Conservation (phyloP, 2,797 vertebrate genomes). For the Bovichtus diacanthus region DNA sequence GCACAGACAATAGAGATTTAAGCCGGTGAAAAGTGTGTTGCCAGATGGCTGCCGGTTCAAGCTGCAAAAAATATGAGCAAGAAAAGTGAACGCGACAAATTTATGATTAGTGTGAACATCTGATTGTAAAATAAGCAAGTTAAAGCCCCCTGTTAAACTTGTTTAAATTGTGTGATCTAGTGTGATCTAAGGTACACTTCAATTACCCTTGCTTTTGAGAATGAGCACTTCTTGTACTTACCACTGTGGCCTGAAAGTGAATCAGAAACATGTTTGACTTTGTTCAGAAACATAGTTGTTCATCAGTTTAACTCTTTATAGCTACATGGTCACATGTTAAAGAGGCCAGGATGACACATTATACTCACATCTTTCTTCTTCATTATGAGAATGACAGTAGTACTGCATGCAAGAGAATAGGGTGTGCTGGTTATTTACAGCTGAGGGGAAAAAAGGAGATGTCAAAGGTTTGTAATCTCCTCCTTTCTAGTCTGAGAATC, state of each 20-base stretch:
- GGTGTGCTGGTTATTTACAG: constrained; percentile 55
- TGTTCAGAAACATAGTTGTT: neutral
- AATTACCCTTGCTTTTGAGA: constrained; percentile 32
- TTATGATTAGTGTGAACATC: constrained; percentile 46
- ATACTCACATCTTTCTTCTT: constrained; percentile 9
- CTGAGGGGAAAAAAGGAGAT: constrained; percentile 46
- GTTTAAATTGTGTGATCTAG: too few species aligned
- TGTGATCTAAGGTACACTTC: constrained; percentile 3
- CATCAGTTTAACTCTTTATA: neutral
- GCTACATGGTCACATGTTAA: constrained; percentile 2
- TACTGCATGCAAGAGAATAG: constrained; percentile 17
- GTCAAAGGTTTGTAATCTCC: constrained; percentile 69
- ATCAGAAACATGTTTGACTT: neutral
- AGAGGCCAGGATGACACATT: neutral
- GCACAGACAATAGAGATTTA: too few species aligned
- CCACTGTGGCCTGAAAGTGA: neutral
- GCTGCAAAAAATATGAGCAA: constrained; percentile 50
- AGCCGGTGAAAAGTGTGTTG: constrained; percentile 23
- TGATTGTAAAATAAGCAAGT: constrained; percentile 28
- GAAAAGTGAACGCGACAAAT: constrained; percentile 46
- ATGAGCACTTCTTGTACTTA: constrained; percentile 3
- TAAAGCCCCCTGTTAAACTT: constrained; percentile 14
- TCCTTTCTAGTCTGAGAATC: constrained; percentile 40
- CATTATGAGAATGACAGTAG: constrained; percentile 24
- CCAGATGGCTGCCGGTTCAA: constrained; percentile 17